phyloP scores from a whole-genome alignment of 2,797 vertebrate genomes.

The Cirrhinus mrigala region DNA sequence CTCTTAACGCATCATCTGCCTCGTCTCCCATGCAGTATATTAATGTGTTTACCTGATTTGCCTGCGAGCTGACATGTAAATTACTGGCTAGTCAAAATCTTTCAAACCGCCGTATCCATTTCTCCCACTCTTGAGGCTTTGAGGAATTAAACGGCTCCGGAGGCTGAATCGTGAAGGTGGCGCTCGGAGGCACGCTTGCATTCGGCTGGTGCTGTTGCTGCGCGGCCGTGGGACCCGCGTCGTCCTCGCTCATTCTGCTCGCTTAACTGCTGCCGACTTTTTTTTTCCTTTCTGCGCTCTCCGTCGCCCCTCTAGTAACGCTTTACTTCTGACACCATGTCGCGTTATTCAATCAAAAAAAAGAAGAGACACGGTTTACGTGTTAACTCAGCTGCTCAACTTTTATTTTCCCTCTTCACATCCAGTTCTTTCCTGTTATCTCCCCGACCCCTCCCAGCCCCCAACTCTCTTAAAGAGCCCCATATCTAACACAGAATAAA shows the following conservation, averaged over 20 bases:
- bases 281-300: not conserved
- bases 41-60: conserved; percentile 40
- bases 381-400: no score
- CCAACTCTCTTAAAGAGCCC: no score
- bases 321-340: conserved; percentile 5
- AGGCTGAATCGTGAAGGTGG: not conserved
- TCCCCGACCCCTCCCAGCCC: not conserved
- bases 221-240: not conserved
- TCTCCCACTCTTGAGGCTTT: conserved; percentile 43
- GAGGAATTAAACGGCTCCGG: conserved; percentile 45
- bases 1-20: conserved; percentile 35
- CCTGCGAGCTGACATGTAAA: conserved; percentile 18
- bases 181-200: no score
- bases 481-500: no score
- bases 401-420: no score
- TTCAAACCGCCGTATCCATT: conserved; percentile 48
- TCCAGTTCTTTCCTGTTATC: no score
- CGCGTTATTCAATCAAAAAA: not conserved
- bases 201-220: not conserved
- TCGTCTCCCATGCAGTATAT: conserved; percentile 34
- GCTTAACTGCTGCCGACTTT: not conserved
- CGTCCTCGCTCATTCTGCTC: not conserved
- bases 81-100: conserved; percentile 32
- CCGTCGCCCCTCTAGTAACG: no score
- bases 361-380: no score